Evolutionary conservation across 2,888 invertebrate genomes (phyloP).

Genomic region (Melieria picta): DNA sequence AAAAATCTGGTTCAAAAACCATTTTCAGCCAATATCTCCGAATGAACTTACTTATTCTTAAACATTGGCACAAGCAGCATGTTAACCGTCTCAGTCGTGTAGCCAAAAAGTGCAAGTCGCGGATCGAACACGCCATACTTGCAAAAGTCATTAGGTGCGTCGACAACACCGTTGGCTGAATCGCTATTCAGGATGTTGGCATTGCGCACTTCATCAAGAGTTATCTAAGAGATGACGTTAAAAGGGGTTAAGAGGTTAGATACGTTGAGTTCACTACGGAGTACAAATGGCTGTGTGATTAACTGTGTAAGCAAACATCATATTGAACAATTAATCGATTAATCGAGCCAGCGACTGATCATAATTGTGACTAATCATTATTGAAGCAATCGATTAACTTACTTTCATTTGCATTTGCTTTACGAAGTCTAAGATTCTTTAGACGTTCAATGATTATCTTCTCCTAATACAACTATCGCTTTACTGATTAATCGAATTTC

Average conservation of each 20-base stretch:
- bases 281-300: no score
- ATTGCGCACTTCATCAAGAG: slow-evolving; percentile 80
- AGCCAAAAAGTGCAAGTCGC: slow-evolving; percentile 89
- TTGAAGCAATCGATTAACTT: no score
- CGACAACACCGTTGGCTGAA: slow-evolving; percentile 43
- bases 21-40: neutral
- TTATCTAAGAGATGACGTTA: slow-evolving; percentile 70
- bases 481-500: no score
- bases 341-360: no score
- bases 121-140: slow-evolving; percentile 77
- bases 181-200: slow-evolving; percentile 68
- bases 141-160: slow-evolving; percentile 47
- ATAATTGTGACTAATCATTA: no score
- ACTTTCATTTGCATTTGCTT: no score
- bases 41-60: slow-evolving; percentile 79
- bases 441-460: no score
- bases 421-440: no score
- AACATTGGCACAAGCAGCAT: slow-evolving; percentile 97
- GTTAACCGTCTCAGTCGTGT: slow-evolving; percentile 94
- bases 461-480: no score
- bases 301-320: no score
- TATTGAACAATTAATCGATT: no score
- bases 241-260: neutral
- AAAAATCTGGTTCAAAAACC: neutral
- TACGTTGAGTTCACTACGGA: no score